Evolutionary conservation across 2,113 vertebrate species (phyloP), one percentile per base, ranked within the genome.

Genomic region (Struthio camelus): DNA sequence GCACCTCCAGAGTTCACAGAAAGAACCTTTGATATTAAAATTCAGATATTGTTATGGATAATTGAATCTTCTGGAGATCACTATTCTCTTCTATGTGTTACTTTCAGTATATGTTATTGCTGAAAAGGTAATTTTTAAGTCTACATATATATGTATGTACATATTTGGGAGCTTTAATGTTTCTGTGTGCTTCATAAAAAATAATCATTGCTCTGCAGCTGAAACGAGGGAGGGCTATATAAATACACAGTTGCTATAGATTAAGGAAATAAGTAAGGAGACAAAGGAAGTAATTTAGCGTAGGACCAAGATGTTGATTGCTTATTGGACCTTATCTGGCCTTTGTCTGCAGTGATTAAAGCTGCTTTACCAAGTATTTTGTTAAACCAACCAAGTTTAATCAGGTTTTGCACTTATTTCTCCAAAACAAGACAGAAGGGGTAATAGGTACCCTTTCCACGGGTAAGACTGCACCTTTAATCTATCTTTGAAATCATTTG

Each of bases 311-410:
- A 3, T 90, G 16, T 76, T 85, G 38, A 50, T 17, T 93, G 44
- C 15, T 73, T 73, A 34, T 87, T 76, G 50, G 75, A 34, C 25
- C 46, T 9, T 85, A 8, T 70, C 80, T 93, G 36, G 12, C 20
- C 81, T 85, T 71, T 17, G 67, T 87, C 67, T 91, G 38, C 38
- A 80, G 17, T 42, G 32, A 80, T 85, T 94, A 83, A 94, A 96
- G 83, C 11, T 44, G 8, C 13, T 84, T 86, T 84, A 17, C 8
- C 44, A 44, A 25, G 9, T 90, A 36, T 85, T 81, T 59, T 59
- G 32, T 34, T 32, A 59, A 17, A 59, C 56, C 56, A 19, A 59
- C 10, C 32, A 34, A 32, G 32, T 59, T 59, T 59, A 59, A 19
- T 18, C 32, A 32, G 34, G 13, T 80, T 90, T 93, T 58, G 6